Evolutionary conservation across 1,140 invertebrate species (phyloP).

Genomic region (Tetranychus cinnabarinus): DNA sequence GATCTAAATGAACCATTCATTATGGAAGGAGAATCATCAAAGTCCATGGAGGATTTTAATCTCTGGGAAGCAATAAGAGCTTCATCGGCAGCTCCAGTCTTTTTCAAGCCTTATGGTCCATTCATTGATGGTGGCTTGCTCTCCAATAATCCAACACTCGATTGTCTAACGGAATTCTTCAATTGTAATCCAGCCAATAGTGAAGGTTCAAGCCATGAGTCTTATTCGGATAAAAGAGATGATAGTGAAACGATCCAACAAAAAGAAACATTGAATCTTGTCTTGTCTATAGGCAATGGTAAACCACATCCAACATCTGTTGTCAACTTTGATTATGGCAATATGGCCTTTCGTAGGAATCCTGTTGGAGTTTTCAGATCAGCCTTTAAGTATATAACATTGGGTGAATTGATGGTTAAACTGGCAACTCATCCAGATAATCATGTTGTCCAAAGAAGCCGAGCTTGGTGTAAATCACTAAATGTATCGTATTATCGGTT

Average conservation of each 20-base stretch:
- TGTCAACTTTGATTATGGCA: background rate
- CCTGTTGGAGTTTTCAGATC: background rate
- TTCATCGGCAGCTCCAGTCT: slow-evolving; percentile 80
- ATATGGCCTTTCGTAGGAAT: background rate
- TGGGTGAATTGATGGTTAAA: background rate
- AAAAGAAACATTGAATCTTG: slow-evolving; percentile 16
- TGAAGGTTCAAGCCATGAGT: slow-evolving; percentile 5
- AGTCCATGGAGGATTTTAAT: background rate
- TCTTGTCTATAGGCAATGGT: slow-evolving; percentile 28
- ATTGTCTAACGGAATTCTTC: slow-evolving; percentile 72
- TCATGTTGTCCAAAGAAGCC: slow-evolving; percentile 61
- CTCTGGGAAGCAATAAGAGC: slow-evolving; percentile 72
- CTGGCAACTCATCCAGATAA: slow-evolving; percentile 40
- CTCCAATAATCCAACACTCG: slow-evolving; percentile 85
- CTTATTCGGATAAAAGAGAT: background rate
- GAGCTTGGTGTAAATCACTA: slow-evolving; percentile 67
- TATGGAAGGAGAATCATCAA: background rate
- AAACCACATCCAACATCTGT: slow-evolving; percentile 20
- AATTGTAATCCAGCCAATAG: slow-evolving; percentile 37
- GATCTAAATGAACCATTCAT: background rate
- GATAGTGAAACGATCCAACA: background rate
- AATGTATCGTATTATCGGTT: slow-evolving; percentile 54
- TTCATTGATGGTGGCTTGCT: slow-evolving; percentile 86
- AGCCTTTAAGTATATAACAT: background rate
- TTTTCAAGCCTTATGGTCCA: slow-evolving; percentile 54